Conservation (phyloP, 2,888 invertebrate species). For the Sesia bembeciformis region DNA sequence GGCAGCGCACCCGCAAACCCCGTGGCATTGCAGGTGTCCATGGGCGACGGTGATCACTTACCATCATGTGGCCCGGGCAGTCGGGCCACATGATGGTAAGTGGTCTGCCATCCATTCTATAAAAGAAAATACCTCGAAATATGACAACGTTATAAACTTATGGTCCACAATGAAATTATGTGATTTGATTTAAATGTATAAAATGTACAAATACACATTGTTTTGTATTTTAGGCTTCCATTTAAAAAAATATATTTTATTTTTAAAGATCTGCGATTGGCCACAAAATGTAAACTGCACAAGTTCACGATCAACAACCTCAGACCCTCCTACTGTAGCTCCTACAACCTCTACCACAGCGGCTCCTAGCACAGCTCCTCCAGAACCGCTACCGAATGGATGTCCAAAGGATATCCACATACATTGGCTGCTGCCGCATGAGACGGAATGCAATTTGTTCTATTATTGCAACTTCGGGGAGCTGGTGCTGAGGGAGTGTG, state of each 20-base stretch:
- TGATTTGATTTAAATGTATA: background rate
- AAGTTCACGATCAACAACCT: too few relatives aligned
- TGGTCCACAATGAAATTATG: background rate
- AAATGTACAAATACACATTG: too few relatives aligned
- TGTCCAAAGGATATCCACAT: conserved; percentile 19
- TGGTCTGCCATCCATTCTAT: too few relatives aligned
- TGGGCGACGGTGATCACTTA: too few relatives aligned
- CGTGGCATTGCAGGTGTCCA: too few relatives aligned
- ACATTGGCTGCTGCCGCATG: conserved; percentile 24
- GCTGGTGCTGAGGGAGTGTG: conserved; percentile 17
- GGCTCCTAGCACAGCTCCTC: background rate
- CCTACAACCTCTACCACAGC: background rate
- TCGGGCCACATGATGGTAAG: too few relatives aligned
- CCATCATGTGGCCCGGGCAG: too few relatives aligned
- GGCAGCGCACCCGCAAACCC: too few relatives aligned
- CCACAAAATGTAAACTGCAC: conserved; percentile 18
- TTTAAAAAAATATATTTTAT: too few relatives aligned
- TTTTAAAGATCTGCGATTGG: conserved; percentile 23
- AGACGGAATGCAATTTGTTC: conserved; percentile 22
- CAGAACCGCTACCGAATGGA: background rate
- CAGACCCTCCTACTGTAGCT: background rate
- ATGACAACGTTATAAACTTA: background rate
- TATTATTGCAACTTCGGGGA: conserved; percentile 30
- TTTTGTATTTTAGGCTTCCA: too few relatives aligned
- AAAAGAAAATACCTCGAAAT: too few relatives aligned